phyloP scores from a whole-genome alignment of 2,113 vertebrate genomes.

The Crocuta crocuta region DNA sequence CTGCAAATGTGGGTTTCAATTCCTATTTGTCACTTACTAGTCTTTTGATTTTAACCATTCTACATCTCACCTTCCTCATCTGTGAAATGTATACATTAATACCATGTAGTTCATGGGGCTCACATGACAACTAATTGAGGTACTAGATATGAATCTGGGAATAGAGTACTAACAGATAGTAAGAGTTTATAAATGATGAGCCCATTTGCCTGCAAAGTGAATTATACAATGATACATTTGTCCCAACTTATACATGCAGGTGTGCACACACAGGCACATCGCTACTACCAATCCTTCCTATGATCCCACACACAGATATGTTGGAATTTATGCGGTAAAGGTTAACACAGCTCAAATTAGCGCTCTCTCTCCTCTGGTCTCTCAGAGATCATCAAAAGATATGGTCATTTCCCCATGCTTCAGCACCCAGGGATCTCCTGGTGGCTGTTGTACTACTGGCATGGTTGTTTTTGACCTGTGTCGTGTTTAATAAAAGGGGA shows the following conservation, averaged over 20 bases:
- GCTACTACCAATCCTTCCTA: background rate
- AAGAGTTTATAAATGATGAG: background rate
- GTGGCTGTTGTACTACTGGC: background rate
- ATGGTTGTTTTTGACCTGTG: background rate
- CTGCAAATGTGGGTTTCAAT: background rate
- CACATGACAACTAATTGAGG: background rate
- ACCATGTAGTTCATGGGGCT: background rate
- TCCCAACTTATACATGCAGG: background rate
- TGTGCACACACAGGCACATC: background rate
- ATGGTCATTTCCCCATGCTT: background rate
- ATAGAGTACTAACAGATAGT: background rate
- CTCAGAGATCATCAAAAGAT: background rate
- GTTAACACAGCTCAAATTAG: background rate
- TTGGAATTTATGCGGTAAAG: constrained; percentile 1
- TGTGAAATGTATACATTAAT: background rate
- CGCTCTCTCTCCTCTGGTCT: background rate
- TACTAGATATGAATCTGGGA: background rate
- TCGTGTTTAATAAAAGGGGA: background rate
- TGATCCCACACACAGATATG: background rate
- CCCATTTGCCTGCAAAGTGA: background rate
- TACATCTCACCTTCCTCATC: background rate
- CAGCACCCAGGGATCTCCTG: background rate
- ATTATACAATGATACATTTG: background rate
- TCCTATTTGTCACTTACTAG: background rate
- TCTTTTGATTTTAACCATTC: background rate